Base-by-base conservation (phyloP, 64 coral and sea anemone genomes). In the Montipora capricornis region DNA sequence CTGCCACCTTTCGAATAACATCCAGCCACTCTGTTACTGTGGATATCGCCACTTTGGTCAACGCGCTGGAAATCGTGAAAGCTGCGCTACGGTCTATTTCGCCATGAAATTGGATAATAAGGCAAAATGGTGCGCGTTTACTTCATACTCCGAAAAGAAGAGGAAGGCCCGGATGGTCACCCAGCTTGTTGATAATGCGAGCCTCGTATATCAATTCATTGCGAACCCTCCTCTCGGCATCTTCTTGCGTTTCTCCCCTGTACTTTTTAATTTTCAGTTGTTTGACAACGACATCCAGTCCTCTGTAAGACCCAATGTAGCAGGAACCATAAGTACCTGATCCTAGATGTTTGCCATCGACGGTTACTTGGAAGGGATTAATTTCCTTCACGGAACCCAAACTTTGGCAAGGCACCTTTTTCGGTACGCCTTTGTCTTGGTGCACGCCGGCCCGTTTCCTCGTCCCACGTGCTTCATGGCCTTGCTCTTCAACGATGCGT, bases 91-190 rank as follows among this genome's bases (percentile, higher is more conserved):
- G 19, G 48, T 68, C 12, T 47, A 44, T 49, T 68, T 73, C 16
- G n/a, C 83, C 83, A 19, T 87, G 66, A 68, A 87, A 87, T 49
- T 87, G 83, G 3, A 73, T 61, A 4, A 87, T 44, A 46, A 87
- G 46, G 47, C 62, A 8, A 68, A 73, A 87, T 37, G 47, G 83
- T 10, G 24, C n/a, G 26, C 9, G 44, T 14, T 87, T 87, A 47
- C 60, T 71, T 3, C 61, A 70, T 50, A 87, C 64, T 50, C 83
- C 66, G 61, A 87, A 87, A 19, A 87, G 66, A 17, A 87, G 47
- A 45, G 83, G 83, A 47, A 87, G 83, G 69, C 83, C 20, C 15
- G 68, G 83, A 71, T 87, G 83, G 64, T 87, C 83, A 47, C 83
- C 58, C 49, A 83, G 80, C 55, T 61, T 52, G 80, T 59, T 83